Evolutionary conservation across 2,113 vertebrate genomes (phyloP).

Genomic region (Petrocephalus microphthalmus): DNA sequence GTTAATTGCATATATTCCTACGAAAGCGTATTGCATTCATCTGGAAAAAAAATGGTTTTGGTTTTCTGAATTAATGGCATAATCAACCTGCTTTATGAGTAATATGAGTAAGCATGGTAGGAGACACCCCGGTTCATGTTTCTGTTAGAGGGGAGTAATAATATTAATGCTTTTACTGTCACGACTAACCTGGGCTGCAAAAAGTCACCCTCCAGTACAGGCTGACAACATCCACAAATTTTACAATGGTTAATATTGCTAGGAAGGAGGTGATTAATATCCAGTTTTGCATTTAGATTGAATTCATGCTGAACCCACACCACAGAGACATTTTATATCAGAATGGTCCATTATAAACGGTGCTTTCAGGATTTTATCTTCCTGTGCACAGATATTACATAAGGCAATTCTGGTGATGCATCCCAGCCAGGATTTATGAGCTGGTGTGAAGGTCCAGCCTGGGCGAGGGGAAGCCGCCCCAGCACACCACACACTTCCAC

Average conservation of each 20-base stretch:
- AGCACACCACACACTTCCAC: not conserved
- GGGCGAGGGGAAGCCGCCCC: not conserved
- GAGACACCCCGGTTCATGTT: not conserved
- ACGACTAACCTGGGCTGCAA: not conserved
- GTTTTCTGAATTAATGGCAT: not conserved
- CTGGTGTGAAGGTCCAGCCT: not conserved
- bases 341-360: constrained; percentile 12
- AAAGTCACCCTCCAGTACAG: not conserved
- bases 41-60: too few relatives aligned
- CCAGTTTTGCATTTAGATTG: constrained; percentile 37
- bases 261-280: constrained; percentile 26
- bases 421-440: constrained; percentile 26
- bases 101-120: not conserved
- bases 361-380: constrained; percentile 29
- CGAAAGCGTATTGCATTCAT: too few relatives aligned
- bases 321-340: constrained; percentile 27
- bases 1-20: not conserved
- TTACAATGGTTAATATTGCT: constrained; percentile 27
- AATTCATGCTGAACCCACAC: constrained; percentile 21
- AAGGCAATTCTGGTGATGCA: constrained; percentile 34
- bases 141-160: not conserved
- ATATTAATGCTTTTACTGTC: not conserved
- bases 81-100: too few relatives aligned
- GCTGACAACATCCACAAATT: constrained; percentile 16
- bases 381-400: constrained; percentile 28